phyloP scores from a whole-genome alignment of 1,140 invertebrate species.

The Metaphire vulgaris region DNA sequence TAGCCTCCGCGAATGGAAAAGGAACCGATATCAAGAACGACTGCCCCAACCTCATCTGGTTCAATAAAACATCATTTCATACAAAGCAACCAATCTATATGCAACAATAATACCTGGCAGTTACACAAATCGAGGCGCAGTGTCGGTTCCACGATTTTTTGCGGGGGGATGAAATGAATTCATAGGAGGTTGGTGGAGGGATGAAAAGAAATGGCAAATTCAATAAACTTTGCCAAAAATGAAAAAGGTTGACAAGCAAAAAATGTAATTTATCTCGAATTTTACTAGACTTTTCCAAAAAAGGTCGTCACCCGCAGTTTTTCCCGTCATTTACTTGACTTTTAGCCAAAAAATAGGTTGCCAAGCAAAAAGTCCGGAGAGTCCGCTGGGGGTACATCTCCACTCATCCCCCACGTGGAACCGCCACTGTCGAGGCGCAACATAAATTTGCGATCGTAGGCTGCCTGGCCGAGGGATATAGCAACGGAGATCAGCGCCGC shows the following conservation, averaged over 20 bases:
- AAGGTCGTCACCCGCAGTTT: too few relatives aligned
- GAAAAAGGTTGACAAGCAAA: neutral
- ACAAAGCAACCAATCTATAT: neutral
- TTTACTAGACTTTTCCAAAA: too few relatives aligned
- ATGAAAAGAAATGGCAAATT: neutral
- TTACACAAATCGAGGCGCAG: neutral
- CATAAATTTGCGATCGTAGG: too few relatives aligned
- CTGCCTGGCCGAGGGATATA: too few relatives aligned
- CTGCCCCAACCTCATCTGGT: constrained; percentile 89
- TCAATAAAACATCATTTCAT: neutral
- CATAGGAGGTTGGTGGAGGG: neutral
- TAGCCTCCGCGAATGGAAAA: constrained; percentile 77
- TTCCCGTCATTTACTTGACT: too few relatives aligned
- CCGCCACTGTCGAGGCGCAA: too few relatives aligned
- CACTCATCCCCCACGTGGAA: too few relatives aligned
- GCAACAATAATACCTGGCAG: neutral
- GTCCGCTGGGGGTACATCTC: too few relatives aligned
- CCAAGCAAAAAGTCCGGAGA: too few relatives aligned
- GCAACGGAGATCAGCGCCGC: too few relatives aligned
- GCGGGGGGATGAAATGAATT: too few relatives aligned
- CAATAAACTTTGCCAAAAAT: neutral
- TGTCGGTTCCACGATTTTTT: neutral
- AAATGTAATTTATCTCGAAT: neutral
- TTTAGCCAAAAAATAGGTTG: too few relatives aligned
- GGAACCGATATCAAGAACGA: constrained; percentile 93